Base-by-base conservation (phyloP, 2,797 vertebrate genomes). In the Rallus crepitans region DNA sequence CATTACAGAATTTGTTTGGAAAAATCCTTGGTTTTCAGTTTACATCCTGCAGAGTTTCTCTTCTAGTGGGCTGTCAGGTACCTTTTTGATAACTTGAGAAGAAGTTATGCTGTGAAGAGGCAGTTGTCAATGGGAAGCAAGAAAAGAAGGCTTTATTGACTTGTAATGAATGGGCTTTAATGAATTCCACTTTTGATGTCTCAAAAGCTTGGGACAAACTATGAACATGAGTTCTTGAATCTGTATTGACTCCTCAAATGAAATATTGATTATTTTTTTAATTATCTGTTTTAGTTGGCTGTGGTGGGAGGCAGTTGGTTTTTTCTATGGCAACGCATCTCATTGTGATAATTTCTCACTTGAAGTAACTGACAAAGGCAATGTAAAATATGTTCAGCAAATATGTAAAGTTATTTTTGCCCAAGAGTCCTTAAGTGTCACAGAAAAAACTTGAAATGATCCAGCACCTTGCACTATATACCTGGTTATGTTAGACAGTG, bases 371-470 rank as follows among this genome's bases (percentile, higher is more conserved):
- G 82, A 78, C 76, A 88, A 86, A 90, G 31, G 24, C 39, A 39
- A 53, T 69, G 48, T 75, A 75, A 91, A 93, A 92, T 90, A 55
- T 33, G 55, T 91, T 94, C 73, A 86, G 39, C 55, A 76, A 90
- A 90, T 82, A 72, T 33, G n/a, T 81, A 56, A 69, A 81, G 53
- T 33, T 92, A 31, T 79, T 92, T 96, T 87, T 89, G 57, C 37
- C 17, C 17, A 69, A 30, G 63, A 61, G 23, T 70, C 60, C 56
- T 60, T 13, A 70, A 90, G 39, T 79, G 63, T 89, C 66, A 37
- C 20, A 63, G 15, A 24, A 42, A 87, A 66, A 56, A 76, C 72
- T 13, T 5, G 5, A 53, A 79, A 13, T 68, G 55, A 33, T 57
- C 53, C 40, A 40, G 23, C 20, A 45, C 11, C 15, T 82, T 57